These are phyloP conservation scores for Agrypnia vestita DNA, from an alignment of 1,140 invertebrate species.

Conservation along the genomic window DNA sequence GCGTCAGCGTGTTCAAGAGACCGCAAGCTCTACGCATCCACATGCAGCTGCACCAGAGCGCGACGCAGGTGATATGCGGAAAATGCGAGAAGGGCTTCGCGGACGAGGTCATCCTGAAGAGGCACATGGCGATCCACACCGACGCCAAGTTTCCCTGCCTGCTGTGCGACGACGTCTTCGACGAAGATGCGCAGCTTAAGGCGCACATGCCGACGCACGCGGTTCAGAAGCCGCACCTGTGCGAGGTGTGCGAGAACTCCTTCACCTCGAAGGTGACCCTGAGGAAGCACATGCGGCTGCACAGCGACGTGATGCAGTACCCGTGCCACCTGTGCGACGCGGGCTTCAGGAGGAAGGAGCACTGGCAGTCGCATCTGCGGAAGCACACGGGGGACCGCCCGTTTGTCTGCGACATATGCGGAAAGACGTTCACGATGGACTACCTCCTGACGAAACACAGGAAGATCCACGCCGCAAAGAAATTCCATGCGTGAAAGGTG, in stretches of 20 bases:
- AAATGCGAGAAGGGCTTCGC: not conserved
- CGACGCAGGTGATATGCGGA: not conserved
- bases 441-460: conserved; percentile 6
- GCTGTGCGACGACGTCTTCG: not conserved
- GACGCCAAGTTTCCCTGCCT: not conserved
- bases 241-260: conserved; percentile 59
- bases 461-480: not conserved
- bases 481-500: too few species aligned
- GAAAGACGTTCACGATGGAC: not conserved
- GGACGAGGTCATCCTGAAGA: not conserved
- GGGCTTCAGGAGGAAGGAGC: not conserved
- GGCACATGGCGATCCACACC: not conserved
- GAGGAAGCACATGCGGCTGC: conserved; percentile 55
- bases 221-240: conserved; percentile 38
- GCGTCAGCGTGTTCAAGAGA: not conserved
- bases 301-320: not conserved
- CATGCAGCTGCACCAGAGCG: conserved; percentile 3
- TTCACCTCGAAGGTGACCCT: conserved; percentile 60
- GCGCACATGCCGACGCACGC: not conserved
- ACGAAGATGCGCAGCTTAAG: not conserved
- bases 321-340: conserved; percentile 2
- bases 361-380: not conserved
- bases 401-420: not conserved
- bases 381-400: not conserved
- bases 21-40: conserved; percentile 14